These are phyloP conservation scores for Marmota flaviventris DNA, from an alignment of 2,113 vertebrate genomes.

Conservation along the genomic window DNA sequence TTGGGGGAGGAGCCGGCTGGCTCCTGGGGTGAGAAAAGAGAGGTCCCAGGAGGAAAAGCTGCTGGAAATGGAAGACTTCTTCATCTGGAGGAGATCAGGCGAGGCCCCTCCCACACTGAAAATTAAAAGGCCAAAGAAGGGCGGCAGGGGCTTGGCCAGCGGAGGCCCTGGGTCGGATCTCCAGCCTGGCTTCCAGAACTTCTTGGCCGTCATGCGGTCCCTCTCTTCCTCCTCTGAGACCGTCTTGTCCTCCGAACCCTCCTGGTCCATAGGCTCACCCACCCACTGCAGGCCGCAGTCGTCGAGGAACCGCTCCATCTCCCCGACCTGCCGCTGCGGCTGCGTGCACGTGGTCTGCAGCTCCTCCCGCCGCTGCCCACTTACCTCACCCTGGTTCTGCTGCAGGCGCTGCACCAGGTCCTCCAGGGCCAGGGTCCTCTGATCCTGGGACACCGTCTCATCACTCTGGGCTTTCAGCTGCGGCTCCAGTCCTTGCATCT, in stretches of 20 bases:
- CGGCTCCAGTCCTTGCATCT: constrained; percentile 89
- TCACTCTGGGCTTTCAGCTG: constrained; percentile 87
- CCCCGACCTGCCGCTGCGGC: constrained; percentile 83
- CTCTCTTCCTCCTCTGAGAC: no score
- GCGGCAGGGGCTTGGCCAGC: no score
- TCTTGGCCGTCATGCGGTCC: no score
- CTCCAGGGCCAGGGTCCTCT: constrained; percentile 90
- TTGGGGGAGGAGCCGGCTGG: neutral
- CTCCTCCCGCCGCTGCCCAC: neutral
- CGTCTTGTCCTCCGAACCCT: no score
- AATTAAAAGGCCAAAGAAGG: neutral
- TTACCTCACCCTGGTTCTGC: constrained; percentile 55
- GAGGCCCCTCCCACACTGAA: neutral
- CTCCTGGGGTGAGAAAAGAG: neutral
- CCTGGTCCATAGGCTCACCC: no score
- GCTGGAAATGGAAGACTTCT: neutral
- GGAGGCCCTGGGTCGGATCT: no score
- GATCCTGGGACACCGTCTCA: constrained; percentile 90
- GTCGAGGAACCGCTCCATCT: constrained; percentile 92
- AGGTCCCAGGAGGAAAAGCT: neutral
- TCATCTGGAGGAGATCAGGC: neutral
- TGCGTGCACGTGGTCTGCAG: no score
- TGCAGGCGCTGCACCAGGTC: constrained; percentile 86
- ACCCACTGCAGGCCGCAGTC: no score
- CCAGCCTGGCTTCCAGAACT: no score